Conservation (phyloP, 37 sponge, comb jelly and placozoan species). For the Chondrosia reniformis region DNA sequence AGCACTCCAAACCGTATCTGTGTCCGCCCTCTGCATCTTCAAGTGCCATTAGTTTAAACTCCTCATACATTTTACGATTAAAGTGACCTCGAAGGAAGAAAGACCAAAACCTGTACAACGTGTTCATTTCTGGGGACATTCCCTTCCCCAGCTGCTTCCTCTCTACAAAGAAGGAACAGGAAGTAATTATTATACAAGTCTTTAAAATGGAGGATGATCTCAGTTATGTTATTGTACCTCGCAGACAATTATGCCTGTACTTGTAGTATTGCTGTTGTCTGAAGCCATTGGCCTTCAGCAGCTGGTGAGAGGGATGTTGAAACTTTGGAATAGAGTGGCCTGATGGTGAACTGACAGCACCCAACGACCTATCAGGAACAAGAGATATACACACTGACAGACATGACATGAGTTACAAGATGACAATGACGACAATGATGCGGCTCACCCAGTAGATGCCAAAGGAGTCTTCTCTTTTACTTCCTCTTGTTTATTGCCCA, state of each 20-base stretch:
- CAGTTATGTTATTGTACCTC: conserved; percentile 64
- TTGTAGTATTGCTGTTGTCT: conserved; percentile 93
- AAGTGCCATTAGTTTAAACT: conserved; percentile 77
- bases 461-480: not conserved
- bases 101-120: conserved; percentile 98
- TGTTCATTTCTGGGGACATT: conserved; percentile 97
- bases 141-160: conserved; percentile 78
- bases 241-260: conserved; percentile 84
- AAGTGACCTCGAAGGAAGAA: conserved; percentile 97
- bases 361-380: conserved; percentile 16
- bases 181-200: too few relatives aligned
- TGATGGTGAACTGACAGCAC: conserved; percentile 49
- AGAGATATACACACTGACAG: not conserved
- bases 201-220: too few relatives aligned
- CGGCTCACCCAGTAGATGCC: not conserved
- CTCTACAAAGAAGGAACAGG: conserved; percentile 45
- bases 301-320: conserved; percentile 96
- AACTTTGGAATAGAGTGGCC: conserved; percentile 92
- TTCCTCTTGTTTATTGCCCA: conserved; percentile 40
- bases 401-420: not conserved
- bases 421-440: not conserved
- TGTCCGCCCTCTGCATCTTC: conserved; percentile 81
- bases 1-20: conserved; percentile 98
- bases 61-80: conserved; percentile 99
- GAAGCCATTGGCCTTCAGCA: conserved; percentile 98